A percentile compares a stretch with the other conserved stretches of the same genome.
phyloP scores from a whole-genome alignment of 2,113 vertebrate genomes.

The Lonchura striata region DNA sequence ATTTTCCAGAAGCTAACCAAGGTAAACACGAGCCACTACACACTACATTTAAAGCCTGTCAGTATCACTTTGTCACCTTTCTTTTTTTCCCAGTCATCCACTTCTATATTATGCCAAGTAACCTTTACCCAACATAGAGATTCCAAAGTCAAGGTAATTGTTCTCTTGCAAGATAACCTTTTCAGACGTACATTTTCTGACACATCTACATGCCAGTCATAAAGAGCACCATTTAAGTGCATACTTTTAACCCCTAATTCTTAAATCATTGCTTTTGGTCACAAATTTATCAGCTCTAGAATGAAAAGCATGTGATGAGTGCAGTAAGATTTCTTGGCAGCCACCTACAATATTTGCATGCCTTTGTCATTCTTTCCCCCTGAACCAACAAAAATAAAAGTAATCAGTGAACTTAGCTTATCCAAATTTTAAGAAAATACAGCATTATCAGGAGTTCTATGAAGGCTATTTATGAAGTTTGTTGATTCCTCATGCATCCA shows the following conservation, averaged over 20 bases:
- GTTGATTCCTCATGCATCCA: not conserved
- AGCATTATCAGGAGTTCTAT: not conserved
- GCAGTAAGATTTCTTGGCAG: not conserved
- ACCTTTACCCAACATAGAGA: not conserved
- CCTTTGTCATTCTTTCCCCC: not conserved
- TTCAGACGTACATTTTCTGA: not conserved
- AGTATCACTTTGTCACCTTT: not conserved
- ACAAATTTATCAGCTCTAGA: not conserved
- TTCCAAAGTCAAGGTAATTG: not conserved
- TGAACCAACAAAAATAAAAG: not conserved
- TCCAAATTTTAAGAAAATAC: not conserved
- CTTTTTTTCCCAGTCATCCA: not conserved
- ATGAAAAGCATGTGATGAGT: not conserved
- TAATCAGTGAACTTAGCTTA: not conserved
- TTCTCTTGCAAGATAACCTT: not conserved
- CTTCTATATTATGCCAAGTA: not conserved
- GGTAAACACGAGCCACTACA: not conserved
- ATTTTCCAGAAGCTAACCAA: not conserved
- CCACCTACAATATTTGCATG: not conserved
- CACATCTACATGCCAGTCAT: not conserved
- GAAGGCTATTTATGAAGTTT: not conserved
- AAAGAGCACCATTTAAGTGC: not conserved
- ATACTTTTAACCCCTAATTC: not conserved
- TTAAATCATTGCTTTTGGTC: not conserved
- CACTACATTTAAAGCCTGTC: not conserved